Conservation (phyloP, 2,888 invertebrate species). For the Cephus pulcher region DNA sequence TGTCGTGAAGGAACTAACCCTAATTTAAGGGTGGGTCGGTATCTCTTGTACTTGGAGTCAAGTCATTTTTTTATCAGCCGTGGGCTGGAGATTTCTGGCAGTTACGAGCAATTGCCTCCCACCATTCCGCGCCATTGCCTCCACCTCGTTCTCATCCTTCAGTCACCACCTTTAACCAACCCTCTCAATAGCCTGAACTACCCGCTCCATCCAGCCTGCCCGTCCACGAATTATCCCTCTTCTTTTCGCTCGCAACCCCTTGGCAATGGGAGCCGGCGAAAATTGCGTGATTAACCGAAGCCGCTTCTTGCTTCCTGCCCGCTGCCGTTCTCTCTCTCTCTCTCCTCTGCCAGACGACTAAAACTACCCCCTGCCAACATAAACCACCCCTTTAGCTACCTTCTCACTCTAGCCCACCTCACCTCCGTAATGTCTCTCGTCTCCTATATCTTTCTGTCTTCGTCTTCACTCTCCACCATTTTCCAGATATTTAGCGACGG, state of each 20-base stretch:
- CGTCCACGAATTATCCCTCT: constrained; percentile 14
- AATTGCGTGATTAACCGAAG: constrained; percentile 53
- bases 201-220: neutral
- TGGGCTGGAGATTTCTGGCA: constrained; percentile 28
- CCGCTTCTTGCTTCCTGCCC: constrained; percentile 21
- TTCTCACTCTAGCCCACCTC: neutral
- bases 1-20: neutral
- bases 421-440: neutral
- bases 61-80: neutral
- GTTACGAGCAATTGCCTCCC: constrained; percentile 11
- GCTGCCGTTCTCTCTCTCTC: constrained; percentile 22
- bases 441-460: neutral
- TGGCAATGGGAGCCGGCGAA: constrained; percentile 40
- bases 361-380: neutral
- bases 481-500: constrained; percentile 5
- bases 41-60: neutral
- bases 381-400: neutral
- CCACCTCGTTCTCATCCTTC: constrained; percentile 1
- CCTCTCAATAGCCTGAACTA: neutral
- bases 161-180: constrained; percentile 1
- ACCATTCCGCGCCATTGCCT: constrained; percentile 57
- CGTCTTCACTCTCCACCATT: neutral
- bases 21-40: neutral
- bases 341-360: neutral
- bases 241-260: neutral